phyloP scores from a whole-genome alignment of 2,113 vertebrate genomes.

The Scalopus aquaticus region DNA sequence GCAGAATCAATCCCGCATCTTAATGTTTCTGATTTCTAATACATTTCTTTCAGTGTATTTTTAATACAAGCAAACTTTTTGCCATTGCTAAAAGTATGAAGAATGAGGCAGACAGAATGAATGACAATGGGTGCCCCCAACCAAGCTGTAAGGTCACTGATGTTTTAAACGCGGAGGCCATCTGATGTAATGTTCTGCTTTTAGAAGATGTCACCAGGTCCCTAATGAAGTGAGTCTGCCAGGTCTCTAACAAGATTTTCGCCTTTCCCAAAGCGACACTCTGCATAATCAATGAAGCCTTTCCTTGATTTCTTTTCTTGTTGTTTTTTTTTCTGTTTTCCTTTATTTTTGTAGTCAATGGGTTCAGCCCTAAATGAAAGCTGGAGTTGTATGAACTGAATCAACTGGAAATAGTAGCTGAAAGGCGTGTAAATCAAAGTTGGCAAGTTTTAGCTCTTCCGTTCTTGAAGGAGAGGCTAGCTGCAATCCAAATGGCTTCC shows the following conservation, averaged over 20 bases:
- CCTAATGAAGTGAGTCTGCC: slow-evolving; percentile 72
- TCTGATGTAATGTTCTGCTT: slow-evolving; percentile 23
- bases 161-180: neutral
- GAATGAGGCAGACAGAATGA: neutral
- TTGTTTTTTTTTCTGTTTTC: neutral
- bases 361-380: slow-evolving; percentile 74
- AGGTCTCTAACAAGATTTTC: slow-evolving; percentile 74
- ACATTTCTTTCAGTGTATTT: neutral
- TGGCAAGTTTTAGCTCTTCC: slow-evolving; percentile 74
- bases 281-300: slow-evolving; percentile 75
- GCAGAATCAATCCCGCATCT: neutral
- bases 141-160: neutral
- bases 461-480: slow-evolving; percentile 64
- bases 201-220: slow-evolving; percentile 63
- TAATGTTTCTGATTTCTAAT: neutral
- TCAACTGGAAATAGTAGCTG: slow-evolving; percentile 69
- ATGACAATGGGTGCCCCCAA: neutral
- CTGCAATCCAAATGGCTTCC: slow-evolving; percentile 74
- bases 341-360: slow-evolving; percentile 75
- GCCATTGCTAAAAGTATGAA: neutral
- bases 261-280: slow-evolving; percentile 75
- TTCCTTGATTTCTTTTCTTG: slow-evolving; percentile 72
- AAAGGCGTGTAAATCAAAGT: slow-evolving; percentile 78
- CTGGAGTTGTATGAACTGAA: slow-evolving; percentile 75
- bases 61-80: neutral